Base-by-base conservation (phyloP, 2,113 vertebrate species). In the Proterorhinus semilunaris region DNA sequence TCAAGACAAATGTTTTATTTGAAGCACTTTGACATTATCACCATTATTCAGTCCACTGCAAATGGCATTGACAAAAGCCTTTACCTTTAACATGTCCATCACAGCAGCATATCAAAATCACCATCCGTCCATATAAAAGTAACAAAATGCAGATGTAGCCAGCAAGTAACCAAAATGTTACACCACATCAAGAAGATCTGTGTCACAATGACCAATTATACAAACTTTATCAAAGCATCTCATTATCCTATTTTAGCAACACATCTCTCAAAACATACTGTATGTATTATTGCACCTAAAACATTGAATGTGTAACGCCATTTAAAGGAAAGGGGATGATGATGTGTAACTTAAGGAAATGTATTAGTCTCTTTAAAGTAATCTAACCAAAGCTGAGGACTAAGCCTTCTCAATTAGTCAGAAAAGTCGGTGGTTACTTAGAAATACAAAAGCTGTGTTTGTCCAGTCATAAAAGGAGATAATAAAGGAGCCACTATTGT, bases 1-100 rank as follows among this genome's bases (percentile, higher is more conserved):
- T 61, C 74, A 59, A 87, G 81, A 86, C 67, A 81, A 82, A 77
- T 79, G 59, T 89, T 92, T 92, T 91, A 92, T 92, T 93, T 86
- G 72, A 82, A 89, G 83, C 86, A 88, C 83, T 89, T 89, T 62
- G 47, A 85, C 87, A 88, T 86, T 66, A 86, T 90, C 83, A 86
- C 86, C 83, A 83, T 83, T 89, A 78, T 62, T 83, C n/a, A 85
- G 73, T 66, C 62, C 75, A 12, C 66, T 86, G 74, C 66, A 84
- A 72, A 69, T 62, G 62, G 65, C 76, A 73, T 69, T 5, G 65
- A 88, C 51, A 74, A 65, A 91, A 85, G 78, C 58, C 54, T 63
- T 62, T 55, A 64, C 52, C 58, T 72, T 15, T n/a, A 65, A 76
- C 75, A 74, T 49, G 78, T 88, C 79, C 76, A 76, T 87, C 82